These are phyloP conservation scores for Anastrepha obliqua DNA, from an alignment of 1,140 invertebrate species.

Conservation along the genomic window DNA sequence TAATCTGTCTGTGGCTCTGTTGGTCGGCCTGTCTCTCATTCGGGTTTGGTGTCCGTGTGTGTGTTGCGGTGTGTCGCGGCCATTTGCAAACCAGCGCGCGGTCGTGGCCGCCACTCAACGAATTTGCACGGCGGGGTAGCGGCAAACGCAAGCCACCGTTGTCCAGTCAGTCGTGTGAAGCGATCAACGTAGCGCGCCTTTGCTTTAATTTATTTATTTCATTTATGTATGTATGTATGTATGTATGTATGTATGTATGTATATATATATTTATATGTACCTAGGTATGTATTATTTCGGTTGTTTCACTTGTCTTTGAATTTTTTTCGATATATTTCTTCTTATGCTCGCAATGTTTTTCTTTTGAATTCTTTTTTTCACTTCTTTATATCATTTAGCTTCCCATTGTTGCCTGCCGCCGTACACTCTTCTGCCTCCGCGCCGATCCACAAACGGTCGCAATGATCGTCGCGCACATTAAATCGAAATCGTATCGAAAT, in stretches of 20 bases:
- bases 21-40: not conserved
- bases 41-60: not conserved
- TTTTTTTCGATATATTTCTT: conserved; percentile 1
- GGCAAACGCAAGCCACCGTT: not conserved
- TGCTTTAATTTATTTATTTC: not conserved
- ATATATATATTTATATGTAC: not conserved
- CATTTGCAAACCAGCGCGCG: conserved; percentile 26
- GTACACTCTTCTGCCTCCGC: not conserved
- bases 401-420: not conserved
- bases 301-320: conserved; percentile 33
- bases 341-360: conserved; percentile 5
- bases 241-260: not conserved
- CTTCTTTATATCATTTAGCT: not conserved
- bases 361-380: not conserved
- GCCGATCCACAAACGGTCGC: conserved; percentile 12
- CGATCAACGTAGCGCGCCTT: not conserved
- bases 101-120: not conserved
- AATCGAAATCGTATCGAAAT: conserved; percentile 48
- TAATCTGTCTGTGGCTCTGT: conserved; percentile 9
- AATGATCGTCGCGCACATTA: conserved; percentile 41
- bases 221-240: not conserved
- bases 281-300: not conserved
- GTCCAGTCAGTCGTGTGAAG: not conserved
- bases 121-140: conserved; percentile 4
- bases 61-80: conserved; percentile 4